phyloP scores from a whole-genome alignment of 2,888 invertebrate genomes.

The Synergus japonicus region DNA sequence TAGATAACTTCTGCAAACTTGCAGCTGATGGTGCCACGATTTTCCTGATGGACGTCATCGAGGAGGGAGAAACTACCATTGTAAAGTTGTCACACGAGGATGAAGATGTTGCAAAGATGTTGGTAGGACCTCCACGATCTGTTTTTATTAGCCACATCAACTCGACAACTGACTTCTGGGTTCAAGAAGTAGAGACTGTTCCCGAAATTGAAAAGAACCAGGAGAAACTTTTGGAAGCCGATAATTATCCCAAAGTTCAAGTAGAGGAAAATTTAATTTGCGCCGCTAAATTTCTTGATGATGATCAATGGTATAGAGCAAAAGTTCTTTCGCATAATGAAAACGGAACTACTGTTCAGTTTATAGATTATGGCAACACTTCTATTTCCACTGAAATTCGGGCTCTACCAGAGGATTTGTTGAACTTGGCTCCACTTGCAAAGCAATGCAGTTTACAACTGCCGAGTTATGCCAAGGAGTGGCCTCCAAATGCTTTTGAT shows the following conservation, averaged over 20 bases:
- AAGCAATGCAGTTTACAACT: constrained; percentile 84
- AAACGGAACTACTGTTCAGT: constrained; percentile 80
- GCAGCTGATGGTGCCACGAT: constrained; percentile 78
- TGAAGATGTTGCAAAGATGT: constrained; percentile 81
- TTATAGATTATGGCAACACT: constrained; percentile 86
- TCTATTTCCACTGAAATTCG: constrained; percentile 82
- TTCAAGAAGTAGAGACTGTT: constrained; percentile 75
- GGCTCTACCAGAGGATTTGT: constrained; percentile 81
- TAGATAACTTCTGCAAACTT: constrained; percentile 72
- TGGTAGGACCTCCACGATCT: constrained; percentile 72
- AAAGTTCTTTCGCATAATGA: constrained; percentile 81
- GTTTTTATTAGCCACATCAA: constrained; percentile 64
- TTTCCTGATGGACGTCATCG: constrained; percentile 78
- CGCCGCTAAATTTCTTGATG: constrained; percentile 88
- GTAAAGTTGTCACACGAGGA: constrained; percentile 83
- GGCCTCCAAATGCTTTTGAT: constrained; percentile 81
- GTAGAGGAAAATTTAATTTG: constrained; percentile 82
- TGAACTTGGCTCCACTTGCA: constrained; percentile 80
- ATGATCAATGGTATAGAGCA: constrained; percentile 84
- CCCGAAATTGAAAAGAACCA: constrained; percentile 82
- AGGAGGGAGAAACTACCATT: constrained; percentile 81
- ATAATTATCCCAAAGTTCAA: constrained; percentile 79
- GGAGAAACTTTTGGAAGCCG: constrained; percentile 79
- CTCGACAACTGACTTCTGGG: constrained; percentile 72
- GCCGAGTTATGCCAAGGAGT: constrained; percentile 82